Evolutionary conservation across 2,797 vertebrate genomes (phyloP), one percentile per base, ranked within the genome.

Genomic region (Hemibagrus guttatus): DNA sequence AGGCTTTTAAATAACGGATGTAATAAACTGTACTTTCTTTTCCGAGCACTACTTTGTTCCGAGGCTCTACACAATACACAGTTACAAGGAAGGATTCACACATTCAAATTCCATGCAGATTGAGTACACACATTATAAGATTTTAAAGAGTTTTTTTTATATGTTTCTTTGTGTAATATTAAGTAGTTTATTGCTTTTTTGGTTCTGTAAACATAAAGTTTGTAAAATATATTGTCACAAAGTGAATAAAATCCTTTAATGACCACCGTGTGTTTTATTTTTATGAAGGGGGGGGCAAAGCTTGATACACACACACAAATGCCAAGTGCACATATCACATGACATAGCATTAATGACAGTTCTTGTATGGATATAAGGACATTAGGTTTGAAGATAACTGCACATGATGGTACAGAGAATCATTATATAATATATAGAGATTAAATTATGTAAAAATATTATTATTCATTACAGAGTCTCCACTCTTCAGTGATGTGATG

Each of bases 181-280:
- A 84, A 86, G 84, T 93, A 92, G 95, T 95, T 87, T 90, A 85
- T 94, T 93, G 93, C 94, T 95, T 83, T 61, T 81, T 95, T 94
- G 94, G 93, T 94, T 95, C 90, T 90, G 92, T 93, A 95, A 94
- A 93, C 93, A 92, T 92, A 93, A 82, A 84, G 81, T 88, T 91
- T 95, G 94, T 95, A 92, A 94, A 95, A 94, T 94, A 91, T 95
- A 94, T 95, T 94, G 93, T 92, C 93, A 92, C 90, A 93, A 95
- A 95, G 94, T 93, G 84, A 93, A 92, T 92, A 93, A 93, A 93
- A 84, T 86, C 84, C 58, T 88, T 88, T 88, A 88, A 86, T 84
- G 84, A 85, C 64, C 85, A 83, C n/a, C n/a, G 19, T 84, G 84
- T 63, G 78, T 81, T 71, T 68, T 14, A 31, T 71, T 2, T 84